These are phyloP conservation scores for Dioctria rufipes DNA, from an alignment of 2,888 invertebrate genomes.

Conservation along the genomic window DNA sequence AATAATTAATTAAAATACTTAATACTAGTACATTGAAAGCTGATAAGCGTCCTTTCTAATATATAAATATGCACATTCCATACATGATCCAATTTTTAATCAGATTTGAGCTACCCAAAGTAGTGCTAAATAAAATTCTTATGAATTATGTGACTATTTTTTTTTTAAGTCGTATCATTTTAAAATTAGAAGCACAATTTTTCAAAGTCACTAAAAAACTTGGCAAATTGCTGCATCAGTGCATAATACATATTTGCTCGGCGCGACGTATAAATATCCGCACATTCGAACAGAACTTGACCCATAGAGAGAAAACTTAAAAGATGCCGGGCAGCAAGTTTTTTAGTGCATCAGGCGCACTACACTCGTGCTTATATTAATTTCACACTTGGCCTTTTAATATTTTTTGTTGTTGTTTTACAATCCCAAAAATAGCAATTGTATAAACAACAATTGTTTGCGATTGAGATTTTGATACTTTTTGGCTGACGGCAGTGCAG, in stretches of 20 bases:
- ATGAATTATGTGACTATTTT: slow-evolving; percentile 24
- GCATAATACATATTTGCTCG: slow-evolving; percentile 17
- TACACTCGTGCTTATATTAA: slow-evolving; percentile 9
- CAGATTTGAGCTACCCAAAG: too few species aligned
- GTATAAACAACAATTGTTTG: slow-evolving; percentile 2
- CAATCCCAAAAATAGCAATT: too few species aligned
- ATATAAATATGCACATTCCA: too few species aligned
- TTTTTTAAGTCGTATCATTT: slow-evolving; percentile 37
- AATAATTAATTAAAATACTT: too few species aligned
- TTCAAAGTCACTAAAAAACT: slow-evolving; percentile 52
- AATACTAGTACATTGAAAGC: too few species aligned
- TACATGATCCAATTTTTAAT: too few species aligned
- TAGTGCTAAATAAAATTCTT: background rate
- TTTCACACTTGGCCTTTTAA: slow-evolving; percentile 48
- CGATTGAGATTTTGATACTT: background rate
- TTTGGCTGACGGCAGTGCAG: too few species aligned
- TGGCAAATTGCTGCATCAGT: slow-evolving; percentile 49
- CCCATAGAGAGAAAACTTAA: slow-evolving; percentile 31
- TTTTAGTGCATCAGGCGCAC: slow-evolving; percentile 9
- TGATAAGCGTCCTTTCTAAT: too few species aligned
- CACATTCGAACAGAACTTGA: slow-evolving; percentile 27
- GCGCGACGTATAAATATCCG: slow-evolving; percentile 12
- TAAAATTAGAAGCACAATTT: slow-evolving; percentile 51
- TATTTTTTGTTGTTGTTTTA: slow-evolving; percentile 28
- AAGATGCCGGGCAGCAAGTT: slow-evolving; percentile 22